Evolutionary conservation across 2,797 vertebrate genomes (phyloP).

Genomic region (Acipenser ruthenus): DNA sequence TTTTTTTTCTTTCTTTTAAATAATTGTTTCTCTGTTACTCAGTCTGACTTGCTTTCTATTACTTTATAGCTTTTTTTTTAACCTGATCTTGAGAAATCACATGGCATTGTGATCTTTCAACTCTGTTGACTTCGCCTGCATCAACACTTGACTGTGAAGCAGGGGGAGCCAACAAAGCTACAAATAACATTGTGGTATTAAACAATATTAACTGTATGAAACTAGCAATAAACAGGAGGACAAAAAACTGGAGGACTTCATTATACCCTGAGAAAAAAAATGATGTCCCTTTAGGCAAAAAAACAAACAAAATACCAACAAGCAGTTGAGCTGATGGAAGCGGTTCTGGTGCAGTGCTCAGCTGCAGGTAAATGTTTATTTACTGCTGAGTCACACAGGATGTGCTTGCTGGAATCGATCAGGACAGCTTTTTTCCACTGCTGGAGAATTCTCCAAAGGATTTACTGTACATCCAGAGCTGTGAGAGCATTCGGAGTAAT

Average conservation of each 20-base stretch:
- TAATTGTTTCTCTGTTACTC: too few species aligned
- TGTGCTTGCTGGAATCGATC: neutral
- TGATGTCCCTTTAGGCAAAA: neutral
- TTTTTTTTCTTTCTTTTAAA: too few species aligned
- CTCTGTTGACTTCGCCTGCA: too few species aligned
- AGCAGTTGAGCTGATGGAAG: neutral
- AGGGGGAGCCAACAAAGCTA: too few species aligned
- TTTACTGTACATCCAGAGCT: too few species aligned
- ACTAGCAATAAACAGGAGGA: neutral
- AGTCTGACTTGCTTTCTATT: too few species aligned
- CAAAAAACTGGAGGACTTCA: neutral
- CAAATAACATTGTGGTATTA: conserved; percentile 20
- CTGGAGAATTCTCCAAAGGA: conserved; percentile 1
- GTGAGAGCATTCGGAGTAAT: too few species aligned
- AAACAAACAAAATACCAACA: neutral
- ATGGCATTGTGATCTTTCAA: too few species aligned
- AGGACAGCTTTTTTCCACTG: neutral
- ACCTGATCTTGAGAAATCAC: too few species aligned
- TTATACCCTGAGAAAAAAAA: neutral
- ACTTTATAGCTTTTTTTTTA: too few species aligned
- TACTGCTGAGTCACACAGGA: conserved; percentile 5
- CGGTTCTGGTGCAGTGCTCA: neutral
- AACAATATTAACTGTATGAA: conserved; percentile 25
- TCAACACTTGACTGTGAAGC: too few species aligned
- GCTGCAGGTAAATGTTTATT: conserved; percentile 3